Percentiles rank a stretch among this genome's conserved stretches.
Evolutionary conservation across 2,797 vertebrate genomes (phyloP).

Genomic region (Synanceia verrucosa): DNA sequence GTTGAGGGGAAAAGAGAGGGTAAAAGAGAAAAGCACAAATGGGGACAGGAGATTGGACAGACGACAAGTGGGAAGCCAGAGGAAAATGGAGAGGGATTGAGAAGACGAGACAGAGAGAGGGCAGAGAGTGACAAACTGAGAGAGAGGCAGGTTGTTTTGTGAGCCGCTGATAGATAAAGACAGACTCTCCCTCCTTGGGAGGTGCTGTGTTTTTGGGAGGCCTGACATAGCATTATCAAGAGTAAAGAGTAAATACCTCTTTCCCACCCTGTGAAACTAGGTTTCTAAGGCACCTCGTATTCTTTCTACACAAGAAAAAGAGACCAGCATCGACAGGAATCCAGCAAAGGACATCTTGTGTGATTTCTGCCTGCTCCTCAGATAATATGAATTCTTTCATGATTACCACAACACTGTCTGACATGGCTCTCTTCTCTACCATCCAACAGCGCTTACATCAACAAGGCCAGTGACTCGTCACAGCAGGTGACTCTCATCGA

Average conservation of each 20-base stretch:
- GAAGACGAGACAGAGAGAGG: conserved; percentile 8
- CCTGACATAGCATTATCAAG: conserved; percentile 40
- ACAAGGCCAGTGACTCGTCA: conserved; percentile 91
- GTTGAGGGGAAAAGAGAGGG: background rate
- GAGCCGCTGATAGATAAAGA: conserved; percentile 52
- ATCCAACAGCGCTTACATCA: conserved; percentile 89
- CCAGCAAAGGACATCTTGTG: background rate
- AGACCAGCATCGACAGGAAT: background rate
- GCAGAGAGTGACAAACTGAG: conserved; percentile 8
- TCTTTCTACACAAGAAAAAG: conserved; percentile 3
- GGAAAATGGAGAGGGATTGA: conserved; percentile 18
- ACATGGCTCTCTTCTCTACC: background rate
- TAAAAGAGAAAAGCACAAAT: background rate
- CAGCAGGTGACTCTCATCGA: conserved; percentile 92
- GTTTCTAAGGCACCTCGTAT: background rate
- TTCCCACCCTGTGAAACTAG: background rate
- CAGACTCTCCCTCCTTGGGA: conserved; percentile 38
- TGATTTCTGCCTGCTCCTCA: background rate
- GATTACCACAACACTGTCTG: background rate
- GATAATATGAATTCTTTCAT: background rate
- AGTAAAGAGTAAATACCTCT: conserved; percentile 23
- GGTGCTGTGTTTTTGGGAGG: conserved; percentile 25
- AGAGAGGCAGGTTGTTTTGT: conserved; percentile 26
- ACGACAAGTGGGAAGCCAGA: background rate
- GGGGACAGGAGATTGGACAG: background rate